Evolutionary conservation across 2,888 invertebrate species (phyloP), one percentile per base, ranked within the genome.

Genomic region (Thelaira solivaga): DNA sequence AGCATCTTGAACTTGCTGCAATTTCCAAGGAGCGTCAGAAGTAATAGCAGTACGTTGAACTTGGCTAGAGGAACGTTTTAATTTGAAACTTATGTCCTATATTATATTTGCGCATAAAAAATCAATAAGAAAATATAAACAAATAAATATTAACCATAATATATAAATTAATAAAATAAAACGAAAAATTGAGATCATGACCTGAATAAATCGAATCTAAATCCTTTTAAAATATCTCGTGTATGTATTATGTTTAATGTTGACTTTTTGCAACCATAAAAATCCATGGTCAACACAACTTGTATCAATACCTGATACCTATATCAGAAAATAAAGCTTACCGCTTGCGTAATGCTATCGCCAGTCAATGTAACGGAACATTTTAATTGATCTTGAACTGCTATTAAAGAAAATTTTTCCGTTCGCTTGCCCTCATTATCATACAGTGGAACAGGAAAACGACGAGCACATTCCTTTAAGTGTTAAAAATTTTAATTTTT

Each of bases 1-100:
- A 43, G 97, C 96, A 91, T 97, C 97, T 88, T 97, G 97, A 55
- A 97, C 82, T 90, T 97, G 97, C 85, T 96, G 96, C 45, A 97
- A 90, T 87, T 96, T 96, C 97, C 97, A 97, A 0, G 96, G 96
- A 78, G 93, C 94, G 82, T 97, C 96, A 84, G 93, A 94, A 82
- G 94, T 94, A 85, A 97, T 95, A 49, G 93, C 93, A 49, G 96
- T 95, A 69, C 94, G 92, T 88, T 95, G 94, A 84, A 94, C 93
- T 72, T 93, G 92, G 82, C 94, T 94, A 88, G 96, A 95, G 88
- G 96, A 95, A 83, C 94, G 91, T 81, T 96, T 93, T 31, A 95
- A 92, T 90, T 94, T 94, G 86, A 95, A 94, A 86, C 92, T 93
- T 83, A 95, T 95, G 85, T 95, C 95, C 94, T 94, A n/a, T n/a